Base-by-base conservation (phyloP, 2,797 vertebrate species). In the Paramormyrops hopkinsi region DNA sequence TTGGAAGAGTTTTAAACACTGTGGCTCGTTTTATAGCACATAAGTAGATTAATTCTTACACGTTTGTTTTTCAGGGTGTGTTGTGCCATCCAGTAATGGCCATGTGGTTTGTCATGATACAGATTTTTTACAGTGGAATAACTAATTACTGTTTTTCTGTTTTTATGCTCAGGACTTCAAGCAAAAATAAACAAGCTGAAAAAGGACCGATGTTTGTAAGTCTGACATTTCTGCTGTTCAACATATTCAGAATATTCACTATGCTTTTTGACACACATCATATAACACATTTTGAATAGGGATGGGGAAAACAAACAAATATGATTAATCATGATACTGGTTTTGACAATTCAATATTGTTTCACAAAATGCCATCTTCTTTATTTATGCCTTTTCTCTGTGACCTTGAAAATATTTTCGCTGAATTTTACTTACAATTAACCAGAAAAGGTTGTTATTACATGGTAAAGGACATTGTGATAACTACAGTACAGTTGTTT, bases 191-290 rank as follows among this genome's bases (percentile, higher is more conserved):
- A 92, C 93, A 98, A 97, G 92, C 91, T 99, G 94, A 99, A 99
- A 93, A 98, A 97, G 86, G 97, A 98, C 82, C 96, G 98, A 79
- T 97, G 97, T 93, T 93, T 98, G 98, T 99, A 96, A 98, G 98
- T 99, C 94, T 48, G 56, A 56, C 11, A 41, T 86, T 25, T 54
- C 29, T 86, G 29, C 41, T 46, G 2, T 53, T 17, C 12, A 85
- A 6, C 44, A 22, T 22, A 25, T 37, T 84, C 8, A 3, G 44
- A 46, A 84, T 22, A 7, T 84, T 84, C 79, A 11, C 19, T 50
- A 37, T 83, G 73, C 14, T 79, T 44, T 79, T 79, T 79, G 17
- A 41, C 0, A 44, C 19, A 33, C 4, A 4, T 65, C 9, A 65
- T 65, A 25, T 29, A 65, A 65, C 11, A 59, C n/a, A 33, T 33